Evolutionary conservation across 2,888 invertebrate species (phyloP).

Genomic region (Melinaea marsaeus): DNA sequence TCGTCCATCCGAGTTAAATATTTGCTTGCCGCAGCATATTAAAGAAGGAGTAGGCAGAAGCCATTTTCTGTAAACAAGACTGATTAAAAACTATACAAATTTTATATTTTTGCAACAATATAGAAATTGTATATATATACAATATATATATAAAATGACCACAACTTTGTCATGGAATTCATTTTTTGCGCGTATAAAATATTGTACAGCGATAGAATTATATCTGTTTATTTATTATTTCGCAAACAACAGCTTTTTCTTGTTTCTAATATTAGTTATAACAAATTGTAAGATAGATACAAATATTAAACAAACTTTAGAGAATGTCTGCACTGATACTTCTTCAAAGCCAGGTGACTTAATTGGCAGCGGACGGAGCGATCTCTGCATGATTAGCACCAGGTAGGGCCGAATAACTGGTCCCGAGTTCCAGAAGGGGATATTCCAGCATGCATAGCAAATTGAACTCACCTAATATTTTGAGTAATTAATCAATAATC

Average conservation of each 20-base stretch:
- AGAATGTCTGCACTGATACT: conserved; percentile 58
- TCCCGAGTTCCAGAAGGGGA: conserved; percentile 57
- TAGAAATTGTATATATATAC: conserved; percentile 2
- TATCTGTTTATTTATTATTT: too few relatives aligned
- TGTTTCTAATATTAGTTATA: too few relatives aligned
- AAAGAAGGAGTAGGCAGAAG: conserved; percentile 55
- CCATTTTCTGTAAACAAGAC: conserved; percentile 52
- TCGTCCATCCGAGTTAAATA: conserved; percentile 1
- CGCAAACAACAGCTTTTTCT: too few relatives aligned
- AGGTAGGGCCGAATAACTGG: conserved; percentile 51
- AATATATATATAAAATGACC: not conserved
- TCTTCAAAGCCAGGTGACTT: conserved; percentile 52
- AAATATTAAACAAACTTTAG: conserved; percentile 45
- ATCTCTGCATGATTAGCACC: conserved; percentile 58
- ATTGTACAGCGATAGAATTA: too few relatives aligned
- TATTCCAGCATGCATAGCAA: conserved; percentile 52
- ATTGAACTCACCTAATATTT: conserved; percentile 43
- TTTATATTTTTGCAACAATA: not conserved
- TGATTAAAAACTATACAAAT: not conserved
- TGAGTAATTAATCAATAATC: not conserved
- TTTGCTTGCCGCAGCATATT: conserved; percentile 55
- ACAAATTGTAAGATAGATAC: not conserved
- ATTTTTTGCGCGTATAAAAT: too few relatives aligned
- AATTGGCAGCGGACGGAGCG: conserved; percentile 49
- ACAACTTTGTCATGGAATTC: too few relatives aligned